Evolutionary conservation across 2,113 vertebrate genomes (phyloP), one percentile per base, ranked within the genome.

Genomic region (Raja brachyura): DNA sequence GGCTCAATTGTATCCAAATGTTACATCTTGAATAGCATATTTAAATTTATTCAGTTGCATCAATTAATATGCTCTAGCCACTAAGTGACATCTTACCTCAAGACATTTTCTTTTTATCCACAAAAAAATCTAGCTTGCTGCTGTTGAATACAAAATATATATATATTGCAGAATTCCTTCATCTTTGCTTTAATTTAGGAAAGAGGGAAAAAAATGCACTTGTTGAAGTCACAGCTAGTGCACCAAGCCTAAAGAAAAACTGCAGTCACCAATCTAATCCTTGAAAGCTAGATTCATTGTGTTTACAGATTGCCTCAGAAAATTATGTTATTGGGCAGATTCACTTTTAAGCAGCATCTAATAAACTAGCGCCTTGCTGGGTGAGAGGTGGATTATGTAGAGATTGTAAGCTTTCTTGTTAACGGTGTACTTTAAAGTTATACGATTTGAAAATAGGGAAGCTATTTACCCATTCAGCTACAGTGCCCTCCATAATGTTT

Each of bases 291-390:
- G 66, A 90, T 70, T 73, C 31, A 70, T 70, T 70, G 63, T 8
- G 48, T 73, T 90, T 90, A 5, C 63, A 90, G 31, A 70, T 90
- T 90, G 63, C 88, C 31, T 20, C 20, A 70, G 88, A 90, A 90
- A 90, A 90, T 70, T 39, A 70, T 20, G 18, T 70, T 70, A 48
- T 20, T 16, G 33, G 88, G n/a, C 22, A 33, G 20, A 68, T 90
- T 90, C 33, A 20, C n/a, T 48, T n/a, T 70, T 48, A 68, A 20
- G 22, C 56, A 25, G 2, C 88, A 90, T 33, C 61, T 39, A 73
- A 68, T 48, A 16, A 92, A 31, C n/a, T 31, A 70, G 20, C 7
- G 31, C 31, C 63, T 68, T 39, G 63, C 86, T 31, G 31, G 63
- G 86, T 16, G 59, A 33, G 63, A 90, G 88, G 9, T 22, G n/a